These are phyloP conservation scores for Muscidifurax raptorellus DNA, from an alignment of 1,140 invertebrate genomes.

Conservation along the genomic window DNA sequence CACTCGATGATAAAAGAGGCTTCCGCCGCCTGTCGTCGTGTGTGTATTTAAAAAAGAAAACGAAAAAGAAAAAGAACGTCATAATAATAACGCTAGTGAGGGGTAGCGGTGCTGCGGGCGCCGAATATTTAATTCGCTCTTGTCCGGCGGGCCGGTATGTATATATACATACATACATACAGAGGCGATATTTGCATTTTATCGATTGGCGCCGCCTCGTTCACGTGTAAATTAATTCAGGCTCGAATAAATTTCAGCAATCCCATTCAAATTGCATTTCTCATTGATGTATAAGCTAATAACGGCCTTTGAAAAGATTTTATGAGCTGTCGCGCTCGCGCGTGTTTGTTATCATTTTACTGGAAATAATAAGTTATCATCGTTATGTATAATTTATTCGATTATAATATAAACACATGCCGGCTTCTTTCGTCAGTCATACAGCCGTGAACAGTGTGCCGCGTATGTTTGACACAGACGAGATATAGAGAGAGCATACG, in stretches of 20 bases:
- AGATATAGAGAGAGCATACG: too few relatives aligned
- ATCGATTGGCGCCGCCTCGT: neutral
- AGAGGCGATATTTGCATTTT: neutral
- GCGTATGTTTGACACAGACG: too few relatives aligned
- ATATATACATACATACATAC: too few relatives aligned
- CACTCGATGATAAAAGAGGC: conserved; percentile 44
- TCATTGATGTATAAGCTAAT: neutral
- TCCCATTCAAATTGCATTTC: neutral
- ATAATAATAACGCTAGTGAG: neutral
- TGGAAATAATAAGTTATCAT: neutral
- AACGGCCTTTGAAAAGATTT: neutral
- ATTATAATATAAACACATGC: too few relatives aligned
- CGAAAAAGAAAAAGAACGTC: neutral
- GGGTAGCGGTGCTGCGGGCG: neutral
- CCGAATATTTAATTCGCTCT: neutral
- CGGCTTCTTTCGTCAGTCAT: too few relatives aligned
- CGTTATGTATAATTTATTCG: too few relatives aligned
- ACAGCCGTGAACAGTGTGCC: too few relatives aligned
- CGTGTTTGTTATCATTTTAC: neutral
- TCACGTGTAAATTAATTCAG: conserved; percentile 1
- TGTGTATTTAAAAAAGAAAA: neutral
- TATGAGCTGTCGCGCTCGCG: neutral
- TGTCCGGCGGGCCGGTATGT: neutral
- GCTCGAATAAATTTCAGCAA: neutral
- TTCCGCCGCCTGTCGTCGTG: neutral